phyloP scores from a whole-genome alignment of 2,797 vertebrate species.

The Crax fasciolata region DNA sequence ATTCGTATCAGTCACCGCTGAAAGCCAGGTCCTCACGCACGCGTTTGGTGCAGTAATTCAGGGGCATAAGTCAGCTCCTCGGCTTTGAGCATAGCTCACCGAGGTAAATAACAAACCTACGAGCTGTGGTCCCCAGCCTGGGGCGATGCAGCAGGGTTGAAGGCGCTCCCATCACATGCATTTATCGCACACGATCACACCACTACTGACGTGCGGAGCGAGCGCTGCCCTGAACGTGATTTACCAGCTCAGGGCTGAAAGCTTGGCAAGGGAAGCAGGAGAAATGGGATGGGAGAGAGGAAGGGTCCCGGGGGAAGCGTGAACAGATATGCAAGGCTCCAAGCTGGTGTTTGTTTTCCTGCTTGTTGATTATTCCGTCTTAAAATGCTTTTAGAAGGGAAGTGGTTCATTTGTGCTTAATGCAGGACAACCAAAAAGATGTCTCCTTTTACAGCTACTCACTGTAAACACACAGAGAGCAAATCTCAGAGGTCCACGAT shows the following conservation, averaged over 20 bases:
- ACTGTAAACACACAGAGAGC: neutral
- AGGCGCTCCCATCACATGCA: neutral
- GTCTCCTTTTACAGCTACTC: neutral
- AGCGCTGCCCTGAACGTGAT: neutral
- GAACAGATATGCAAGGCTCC: neutral
- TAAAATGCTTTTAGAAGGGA: neutral
- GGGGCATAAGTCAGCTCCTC: neutral
- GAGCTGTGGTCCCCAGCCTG: neutral
- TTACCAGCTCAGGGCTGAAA: neutral
- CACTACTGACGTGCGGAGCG: accelerated
- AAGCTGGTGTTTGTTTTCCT: neutral
- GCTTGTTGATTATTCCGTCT: slow-evolving; percentile 28
- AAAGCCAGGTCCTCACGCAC: neutral
- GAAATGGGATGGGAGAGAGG: neutral
- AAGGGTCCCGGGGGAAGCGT: neutral
- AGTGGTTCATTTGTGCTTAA: neutral
- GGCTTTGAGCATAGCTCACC: neutral
- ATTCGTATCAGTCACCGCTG: slow-evolving; percentile 43
- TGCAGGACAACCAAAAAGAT: neutral
- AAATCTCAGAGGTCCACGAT: neutral
- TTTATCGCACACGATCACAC: neutral
- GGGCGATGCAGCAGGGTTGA: neutral
- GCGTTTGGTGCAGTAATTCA: slow-evolving; percentile 35
- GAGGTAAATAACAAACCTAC: neutral
- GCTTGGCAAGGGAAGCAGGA: neutral